Percentiles rank a stretch among this genome's conserved stretches.
Conservation (phyloP, 2,113 vertebrate species). For the Myotis lucifugus region DNA sequence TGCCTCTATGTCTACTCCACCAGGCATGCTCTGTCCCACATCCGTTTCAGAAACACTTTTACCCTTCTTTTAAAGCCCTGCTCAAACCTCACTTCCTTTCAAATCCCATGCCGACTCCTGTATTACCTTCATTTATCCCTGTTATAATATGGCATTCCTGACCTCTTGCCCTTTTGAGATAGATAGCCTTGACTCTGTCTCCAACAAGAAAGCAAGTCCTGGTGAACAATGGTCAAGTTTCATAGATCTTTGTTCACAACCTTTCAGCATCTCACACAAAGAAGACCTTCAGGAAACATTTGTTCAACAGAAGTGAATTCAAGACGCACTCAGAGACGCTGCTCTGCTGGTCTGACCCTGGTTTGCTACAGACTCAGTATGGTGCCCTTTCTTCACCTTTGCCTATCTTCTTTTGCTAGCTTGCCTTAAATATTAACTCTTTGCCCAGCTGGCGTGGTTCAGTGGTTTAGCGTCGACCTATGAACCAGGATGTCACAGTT, state of each 20-base stretch:
- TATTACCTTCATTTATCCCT: neutral
- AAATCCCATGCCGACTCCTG: neutral
- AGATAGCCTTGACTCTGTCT: neutral
- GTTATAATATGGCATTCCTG: neutral
- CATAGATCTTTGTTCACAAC: neutral
- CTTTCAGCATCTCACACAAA: neutral
- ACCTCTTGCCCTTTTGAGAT: neutral
- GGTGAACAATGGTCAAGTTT: neutral
- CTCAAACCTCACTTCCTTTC: slow-evolving; percentile 9
- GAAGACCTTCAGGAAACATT: neutral
- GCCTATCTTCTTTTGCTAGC: neutral
- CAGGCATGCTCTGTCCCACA: neutral
- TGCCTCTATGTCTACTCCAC: neutral
- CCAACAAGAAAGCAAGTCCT: neutral
- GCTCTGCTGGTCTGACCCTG: neutral
- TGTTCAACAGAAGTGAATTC: neutral
- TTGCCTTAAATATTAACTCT: neutral
- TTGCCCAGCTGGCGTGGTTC: neutral
- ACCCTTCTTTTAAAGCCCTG: neutral
- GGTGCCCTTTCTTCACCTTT: neutral
- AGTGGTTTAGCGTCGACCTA: too few relatives aligned
- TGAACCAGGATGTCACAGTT: too few relatives aligned
- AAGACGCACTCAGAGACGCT: neutral
- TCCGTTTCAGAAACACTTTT: neutral
- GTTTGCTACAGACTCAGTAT: neutral